Conservation (phyloP, 2,113 vertebrate species). For the Xenotilapia caudafasciata region DNA sequence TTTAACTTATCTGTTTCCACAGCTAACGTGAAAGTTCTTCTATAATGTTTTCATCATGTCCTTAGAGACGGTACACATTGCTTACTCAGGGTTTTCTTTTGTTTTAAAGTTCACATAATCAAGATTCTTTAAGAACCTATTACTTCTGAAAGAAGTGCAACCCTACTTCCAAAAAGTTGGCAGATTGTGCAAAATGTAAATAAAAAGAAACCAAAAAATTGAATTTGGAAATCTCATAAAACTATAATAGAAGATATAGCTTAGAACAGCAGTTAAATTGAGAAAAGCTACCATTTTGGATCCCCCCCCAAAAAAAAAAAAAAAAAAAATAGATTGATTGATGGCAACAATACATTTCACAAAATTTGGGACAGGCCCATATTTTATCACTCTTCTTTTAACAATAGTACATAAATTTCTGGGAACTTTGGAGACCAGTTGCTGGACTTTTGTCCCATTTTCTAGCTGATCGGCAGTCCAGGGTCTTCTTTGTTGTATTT, state of each 20-base stretch:
- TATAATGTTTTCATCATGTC: neutral
- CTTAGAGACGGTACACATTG: neutral
- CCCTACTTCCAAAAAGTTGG: neutral
- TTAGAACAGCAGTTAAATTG: neutral
- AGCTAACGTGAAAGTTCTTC: neutral
- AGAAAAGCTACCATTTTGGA: neutral
- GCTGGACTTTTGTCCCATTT: neutral
- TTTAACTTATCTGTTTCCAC: neutral
- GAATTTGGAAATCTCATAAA: neutral
- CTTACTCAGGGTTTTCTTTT: neutral
- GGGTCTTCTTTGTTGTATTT: neutral
- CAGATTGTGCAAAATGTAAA: neutral
- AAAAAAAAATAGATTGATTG: neutral
- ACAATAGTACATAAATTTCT: neutral
- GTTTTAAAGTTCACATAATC: neutral
- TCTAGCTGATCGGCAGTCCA: neutral
- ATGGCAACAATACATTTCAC: neutral
- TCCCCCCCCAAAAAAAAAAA: fast-evolving
- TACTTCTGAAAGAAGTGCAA: neutral
- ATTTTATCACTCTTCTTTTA: neutral
- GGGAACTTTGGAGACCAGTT: neutral
- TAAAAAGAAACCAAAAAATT: neutral
- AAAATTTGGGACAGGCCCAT: neutral
- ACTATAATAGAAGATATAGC: neutral
- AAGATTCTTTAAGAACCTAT: neutral